These are phyloP conservation scores for Palloptera scutellata DNA, from an alignment of 2,888 invertebrate species.

Conservation along the genomic window DNA sequence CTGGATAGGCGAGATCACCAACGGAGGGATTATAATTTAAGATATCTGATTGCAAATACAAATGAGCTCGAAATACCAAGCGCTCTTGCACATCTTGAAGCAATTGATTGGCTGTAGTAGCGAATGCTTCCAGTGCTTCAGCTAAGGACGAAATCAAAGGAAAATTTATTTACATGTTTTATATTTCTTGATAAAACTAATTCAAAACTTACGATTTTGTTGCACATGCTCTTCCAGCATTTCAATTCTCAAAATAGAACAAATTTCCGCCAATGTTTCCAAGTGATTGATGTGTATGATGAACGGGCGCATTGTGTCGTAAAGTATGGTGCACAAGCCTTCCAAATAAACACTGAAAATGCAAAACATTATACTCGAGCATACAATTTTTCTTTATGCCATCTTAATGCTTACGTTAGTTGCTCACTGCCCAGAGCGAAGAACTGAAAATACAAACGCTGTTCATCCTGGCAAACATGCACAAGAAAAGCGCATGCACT, in stretches of 20 bases:
- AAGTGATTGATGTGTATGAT: constrained; percentile 97
- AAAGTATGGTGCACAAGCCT: constrained; percentile 84
- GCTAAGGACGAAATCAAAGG: constrained; percentile 60
- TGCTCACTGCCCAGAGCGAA: constrained; percentile 76
- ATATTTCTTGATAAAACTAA: no score
- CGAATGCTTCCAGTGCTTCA: constrained; percentile 78
- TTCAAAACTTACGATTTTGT: constrained; percentile 73
- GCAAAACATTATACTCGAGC: neutral
- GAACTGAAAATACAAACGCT: constrained; percentile 89
- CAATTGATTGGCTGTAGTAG: constrained; percentile 79
- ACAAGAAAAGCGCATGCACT: constrained; percentile 90
- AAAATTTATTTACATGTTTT: no score
- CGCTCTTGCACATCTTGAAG: constrained; percentile 96
- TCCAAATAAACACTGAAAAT: constrained; percentile 77
- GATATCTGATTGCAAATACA: constrained; percentile 93
- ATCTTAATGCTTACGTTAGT: constrained; percentile 67
- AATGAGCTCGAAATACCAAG: constrained; percentile 92
- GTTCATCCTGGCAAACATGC: constrained; percentile 94
- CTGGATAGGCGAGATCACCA: constrained; percentile 97
- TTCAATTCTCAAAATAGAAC: constrained; percentile 89
- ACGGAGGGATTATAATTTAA: constrained; percentile 86
- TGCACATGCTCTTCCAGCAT: constrained; percentile 91
- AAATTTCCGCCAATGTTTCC: constrained; percentile 96
- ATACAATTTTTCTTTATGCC: neutral
- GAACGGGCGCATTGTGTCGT: constrained; percentile 91